Conservation (phyloP, 2,888 invertebrate species). For the Ormyrus labotus region DNA sequence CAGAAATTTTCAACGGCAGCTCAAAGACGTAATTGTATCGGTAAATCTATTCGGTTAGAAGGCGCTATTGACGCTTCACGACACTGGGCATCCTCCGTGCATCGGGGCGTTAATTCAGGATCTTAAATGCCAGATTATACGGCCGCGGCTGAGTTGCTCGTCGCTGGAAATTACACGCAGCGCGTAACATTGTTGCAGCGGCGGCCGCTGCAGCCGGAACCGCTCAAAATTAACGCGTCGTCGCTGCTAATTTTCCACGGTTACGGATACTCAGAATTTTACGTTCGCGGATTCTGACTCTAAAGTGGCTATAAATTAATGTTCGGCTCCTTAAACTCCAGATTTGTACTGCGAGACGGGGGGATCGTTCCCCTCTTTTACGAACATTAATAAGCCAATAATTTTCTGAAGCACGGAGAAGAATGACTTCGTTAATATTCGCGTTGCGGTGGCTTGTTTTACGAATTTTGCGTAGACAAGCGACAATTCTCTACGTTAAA, state of each 20-base stretch:
- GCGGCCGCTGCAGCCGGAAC: neutral
- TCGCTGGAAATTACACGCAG: slow-evolving; percentile 18
- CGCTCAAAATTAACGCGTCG: slow-evolving; percentile 35
- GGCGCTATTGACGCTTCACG: slow-evolving; percentile 21
- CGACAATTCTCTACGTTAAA: too few relatives aligned
- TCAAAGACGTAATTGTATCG: neutral
- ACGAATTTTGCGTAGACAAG: too few relatives aligned
- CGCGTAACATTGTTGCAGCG: slow-evolving; percentile 6
- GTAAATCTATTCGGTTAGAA: neutral
- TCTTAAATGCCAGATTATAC: slow-evolving; percentile 39
- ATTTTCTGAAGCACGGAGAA: too few relatives aligned
- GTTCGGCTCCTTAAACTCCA: slow-evolving; percentile 23
- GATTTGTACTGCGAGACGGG: neutral
- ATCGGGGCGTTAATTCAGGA: slow-evolving; percentile 24
- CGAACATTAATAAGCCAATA: too few relatives aligned
- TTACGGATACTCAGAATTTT: slow-evolving; percentile 34
- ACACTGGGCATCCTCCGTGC: neutral
- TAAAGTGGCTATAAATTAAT: slow-evolving; percentile 23
- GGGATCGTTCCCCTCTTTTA: neutral
- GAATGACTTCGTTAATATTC: too few relatives aligned
- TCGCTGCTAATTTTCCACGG: slow-evolving; percentile 39
- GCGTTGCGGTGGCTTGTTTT: too few relatives aligned
- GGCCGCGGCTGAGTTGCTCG: neutral
- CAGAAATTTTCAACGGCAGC: neutral
- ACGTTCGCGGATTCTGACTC: neutral